Evolutionary conservation across 2,797 vertebrate genomes (phyloP).

Genomic region (Myiotriccus ornatus): DNA sequence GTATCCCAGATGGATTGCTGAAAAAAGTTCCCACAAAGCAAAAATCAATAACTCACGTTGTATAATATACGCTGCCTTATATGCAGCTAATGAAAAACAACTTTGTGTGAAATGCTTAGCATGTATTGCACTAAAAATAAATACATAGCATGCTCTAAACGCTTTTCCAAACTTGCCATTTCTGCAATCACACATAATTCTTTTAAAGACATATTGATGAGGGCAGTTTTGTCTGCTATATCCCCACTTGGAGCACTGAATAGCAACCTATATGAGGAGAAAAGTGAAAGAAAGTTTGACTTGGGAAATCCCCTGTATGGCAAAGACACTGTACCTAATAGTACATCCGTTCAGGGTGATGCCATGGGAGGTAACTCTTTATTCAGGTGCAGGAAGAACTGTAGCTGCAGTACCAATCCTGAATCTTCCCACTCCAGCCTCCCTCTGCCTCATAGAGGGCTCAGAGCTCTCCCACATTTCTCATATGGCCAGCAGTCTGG

Average conservation of each 20-base stretch:
- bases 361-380: neutral
- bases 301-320: neutral
- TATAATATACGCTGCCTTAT: neutral
- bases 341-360: too few species aligned
- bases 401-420: neutral
- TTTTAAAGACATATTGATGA: rapidly evolving
- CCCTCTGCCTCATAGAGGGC: neutral
- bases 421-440: neutral
- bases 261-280: neutral
- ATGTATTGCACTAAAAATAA: neutral
- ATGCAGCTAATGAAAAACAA: neutral
- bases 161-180: neutral
- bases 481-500: rapidly evolving
- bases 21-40: neutral
- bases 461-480: neutral
- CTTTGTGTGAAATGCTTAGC: neutral
- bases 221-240: neutral
- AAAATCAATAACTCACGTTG: neutral
- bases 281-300: neutral
- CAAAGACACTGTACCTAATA: neutral
- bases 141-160: rapidly evolving
- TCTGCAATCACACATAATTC: neutral
- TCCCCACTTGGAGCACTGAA: neutral
- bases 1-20: neutral
- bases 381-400: neutral